Conservation (phyloP, 2,797 vertebrate species). For the Selene dorsalis region DNA sequence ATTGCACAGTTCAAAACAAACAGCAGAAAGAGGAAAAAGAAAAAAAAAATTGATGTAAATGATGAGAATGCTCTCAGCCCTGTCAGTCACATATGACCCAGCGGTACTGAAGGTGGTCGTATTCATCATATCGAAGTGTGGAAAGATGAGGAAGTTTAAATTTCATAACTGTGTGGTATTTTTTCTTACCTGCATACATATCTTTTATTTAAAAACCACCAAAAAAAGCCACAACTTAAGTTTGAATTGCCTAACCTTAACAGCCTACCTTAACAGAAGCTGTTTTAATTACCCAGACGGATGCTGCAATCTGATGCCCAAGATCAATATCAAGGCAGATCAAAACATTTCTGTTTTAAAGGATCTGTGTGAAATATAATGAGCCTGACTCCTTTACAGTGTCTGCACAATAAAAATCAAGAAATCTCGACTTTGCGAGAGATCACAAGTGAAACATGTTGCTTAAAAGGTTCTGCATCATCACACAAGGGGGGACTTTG, state of each 20-base stretch:
- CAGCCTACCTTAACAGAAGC: background rate
- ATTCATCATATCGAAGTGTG: background rate
- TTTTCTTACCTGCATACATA: constrained; percentile 4
- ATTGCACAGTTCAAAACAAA: constrained; percentile 19
- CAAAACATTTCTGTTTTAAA: constrained; percentile 2
- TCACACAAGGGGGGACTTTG: background rate
- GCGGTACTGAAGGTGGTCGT: background rate
- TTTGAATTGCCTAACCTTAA: constrained; percentile 1
- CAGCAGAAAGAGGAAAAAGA: constrained; percentile 30
- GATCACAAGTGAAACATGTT: background rate
- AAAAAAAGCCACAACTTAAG: background rate
- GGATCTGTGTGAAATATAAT: constrained; percentile 1
- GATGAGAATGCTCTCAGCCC: background rate
- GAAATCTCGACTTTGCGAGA: background rate
- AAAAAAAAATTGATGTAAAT: background rate
- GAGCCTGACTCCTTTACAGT: background rate
- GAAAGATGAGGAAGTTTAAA: background rate
- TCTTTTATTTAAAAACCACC: background rate
- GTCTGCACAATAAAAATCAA: background rate
- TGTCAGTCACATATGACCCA: background rate
- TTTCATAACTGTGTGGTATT: background rate
- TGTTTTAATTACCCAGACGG: background rate
- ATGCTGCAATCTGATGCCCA: background rate
- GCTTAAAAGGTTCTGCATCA: background rate
- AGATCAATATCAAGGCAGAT: background rate